phyloP scores from a whole-genome alignment of 2,888 invertebrate genomes.

The Lymantria monacha region DNA sequence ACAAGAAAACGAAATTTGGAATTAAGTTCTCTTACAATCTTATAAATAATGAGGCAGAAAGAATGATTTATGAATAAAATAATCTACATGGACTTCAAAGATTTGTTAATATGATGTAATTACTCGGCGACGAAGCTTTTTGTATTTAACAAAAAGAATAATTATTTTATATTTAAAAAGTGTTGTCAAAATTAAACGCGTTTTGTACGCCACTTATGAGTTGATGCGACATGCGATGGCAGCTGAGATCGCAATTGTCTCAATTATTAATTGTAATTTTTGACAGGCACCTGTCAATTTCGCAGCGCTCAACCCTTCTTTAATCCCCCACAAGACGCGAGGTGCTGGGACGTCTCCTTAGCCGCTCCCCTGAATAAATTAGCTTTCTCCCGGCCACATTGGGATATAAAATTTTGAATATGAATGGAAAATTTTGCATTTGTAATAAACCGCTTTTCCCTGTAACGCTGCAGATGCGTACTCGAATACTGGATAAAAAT shows the following conservation, averaged over 20 bases:
- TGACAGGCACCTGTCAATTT: slow-evolving; percentile 82
- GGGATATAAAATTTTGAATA: slow-evolving; percentile 95
- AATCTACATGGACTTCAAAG: too few species aligned
- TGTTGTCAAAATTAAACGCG: slow-evolving; percentile 15
- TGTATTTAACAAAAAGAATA: background rate
- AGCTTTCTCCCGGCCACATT: slow-evolving; percentile 85
- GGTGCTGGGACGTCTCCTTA: slow-evolving; percentile 70
- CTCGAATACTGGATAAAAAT: slow-evolving; percentile 72
- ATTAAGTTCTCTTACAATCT: too few species aligned
- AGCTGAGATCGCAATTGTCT: slow-evolving; percentile 62
- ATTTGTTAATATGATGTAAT: too few species aligned
- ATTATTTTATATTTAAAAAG: background rate
- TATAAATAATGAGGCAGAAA: too few species aligned
- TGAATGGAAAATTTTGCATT: slow-evolving; percentile 94
- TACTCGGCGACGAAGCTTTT: too few species aligned
- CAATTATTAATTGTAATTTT: slow-evolving; percentile 82
- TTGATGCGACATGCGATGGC: slow-evolving; percentile 13
- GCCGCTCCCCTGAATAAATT: slow-evolving; percentile 87
- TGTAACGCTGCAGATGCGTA: slow-evolving; percentile 75
- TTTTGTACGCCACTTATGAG: slow-evolving; percentile 21
- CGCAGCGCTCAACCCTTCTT: slow-evolving; percentile 76
- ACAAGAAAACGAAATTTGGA: too few species aligned
- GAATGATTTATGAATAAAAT: too few species aligned
- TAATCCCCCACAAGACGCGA: slow-evolving; percentile 79
- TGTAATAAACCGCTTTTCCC: slow-evolving; percentile 88